Base-by-base conservation (phyloP, 2,113 vertebrate genomes). In the Tretioscincus oriximinensis region DNA sequence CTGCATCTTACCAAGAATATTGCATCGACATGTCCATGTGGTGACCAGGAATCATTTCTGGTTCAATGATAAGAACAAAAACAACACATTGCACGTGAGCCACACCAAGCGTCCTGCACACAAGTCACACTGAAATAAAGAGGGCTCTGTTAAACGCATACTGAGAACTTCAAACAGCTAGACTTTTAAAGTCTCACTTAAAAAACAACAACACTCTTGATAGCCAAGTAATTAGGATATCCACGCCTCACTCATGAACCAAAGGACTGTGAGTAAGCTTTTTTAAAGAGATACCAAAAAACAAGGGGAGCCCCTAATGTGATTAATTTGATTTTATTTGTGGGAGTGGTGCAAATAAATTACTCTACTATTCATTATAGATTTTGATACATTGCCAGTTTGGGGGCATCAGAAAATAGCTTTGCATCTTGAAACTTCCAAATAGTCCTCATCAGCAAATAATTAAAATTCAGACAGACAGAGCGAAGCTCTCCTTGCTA, bases 381-480 rank as follows among this genome's bases (percentile, higher is more conserved):
- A 91, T 93, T 91, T 93, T 93, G 86, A 90, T 28, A 4, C 0
- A 14, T 68, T 54, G 88, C 77, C 82, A 90, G 81, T 85, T 63
- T 88, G 74, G 78, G 80, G 54, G 24, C 54, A 78, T 49, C 81
- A 71, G 85, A 86, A n/a, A 11, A 20, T 5, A 88, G 73, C 24
- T 29, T 28, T 7, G 5, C 72, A 51, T 83, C 83, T 88, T 71
- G 65, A 78, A 76, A 67, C 73, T 82, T 81, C 85, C 77, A 81
- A n/a, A 69, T 31, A 92, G 63, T 70, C 83, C 78, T 84, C 81
- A 76, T 78, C 67, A 76, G 89, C 18, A 74, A 83, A 83, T 85
- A 91, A 93, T 93, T 94, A 93, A 87, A 88, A 92, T 87, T 85
- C 91, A 88, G 87, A 80, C 77, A 76, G 89, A 60, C 16, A 5